phyloP scores from a whole-genome alignment of 1,140 invertebrate species.

The Paraescarpia echinospica region DNA sequence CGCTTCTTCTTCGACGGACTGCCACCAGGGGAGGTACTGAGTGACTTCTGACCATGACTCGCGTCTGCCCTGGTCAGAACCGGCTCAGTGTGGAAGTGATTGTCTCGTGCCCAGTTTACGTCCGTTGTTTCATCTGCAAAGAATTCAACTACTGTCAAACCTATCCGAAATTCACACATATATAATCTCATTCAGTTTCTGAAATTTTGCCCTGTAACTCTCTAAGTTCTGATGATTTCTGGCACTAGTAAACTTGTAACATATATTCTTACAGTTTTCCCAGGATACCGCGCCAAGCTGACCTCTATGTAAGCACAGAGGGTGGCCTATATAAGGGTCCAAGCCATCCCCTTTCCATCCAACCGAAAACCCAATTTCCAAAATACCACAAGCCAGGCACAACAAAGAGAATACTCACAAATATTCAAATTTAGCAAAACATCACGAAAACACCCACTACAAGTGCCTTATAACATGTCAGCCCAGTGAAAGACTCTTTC shows the following conservation, averaged over 20 bases:
- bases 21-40: slow-evolving; percentile 13
- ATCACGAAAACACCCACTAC: neutral
- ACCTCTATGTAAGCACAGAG: neutral
- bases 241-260: neutral
- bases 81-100: neutral
- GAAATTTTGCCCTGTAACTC: neutral
- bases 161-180: neutral
- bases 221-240: neutral
- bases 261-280: neutral
- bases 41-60: neutral
- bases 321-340: neutral
- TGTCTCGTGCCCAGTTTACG: neutral
- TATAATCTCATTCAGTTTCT: too few species aligned
- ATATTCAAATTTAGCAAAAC: neutral
- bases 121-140: neutral
- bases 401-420: neutral
- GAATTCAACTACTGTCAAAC: neutral
- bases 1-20: slow-evolving; percentile 21
- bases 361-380: neutral
- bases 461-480: neutral
- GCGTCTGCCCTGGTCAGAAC: neutral
- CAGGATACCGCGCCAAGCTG: neutral
- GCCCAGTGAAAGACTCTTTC: neutral
- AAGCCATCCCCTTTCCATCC: neutral
- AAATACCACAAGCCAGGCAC: neutral